Conservation (phyloP, 2,888 invertebrate genomes). For the Nebria salina region DNA sequence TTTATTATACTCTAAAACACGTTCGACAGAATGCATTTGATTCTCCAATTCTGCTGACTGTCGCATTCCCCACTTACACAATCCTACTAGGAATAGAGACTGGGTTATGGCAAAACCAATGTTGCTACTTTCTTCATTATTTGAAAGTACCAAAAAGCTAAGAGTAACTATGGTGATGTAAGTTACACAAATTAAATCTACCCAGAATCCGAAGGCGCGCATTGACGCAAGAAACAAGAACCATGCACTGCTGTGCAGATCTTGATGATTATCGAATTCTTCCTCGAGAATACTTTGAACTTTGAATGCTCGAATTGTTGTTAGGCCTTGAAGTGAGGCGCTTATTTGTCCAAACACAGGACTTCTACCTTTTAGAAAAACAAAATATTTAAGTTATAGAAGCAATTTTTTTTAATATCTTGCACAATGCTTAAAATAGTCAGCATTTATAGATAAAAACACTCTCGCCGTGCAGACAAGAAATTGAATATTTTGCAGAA, state of each 20-base stretch:
- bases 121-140: constrained; percentile 57
- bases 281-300: constrained; percentile 70
- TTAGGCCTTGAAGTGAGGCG: constrained; percentile 78
- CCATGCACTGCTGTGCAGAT: constrained; percentile 79
- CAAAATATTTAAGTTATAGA: background rate
- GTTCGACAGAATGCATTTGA: constrained; percentile 91
- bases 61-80: constrained; percentile 88
- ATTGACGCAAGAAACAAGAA: constrained; percentile 72
- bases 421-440: too few species aligned
- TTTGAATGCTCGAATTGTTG: constrained; percentile 78
- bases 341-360: constrained; percentile 82
- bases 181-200: constrained; percentile 73
- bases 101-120: constrained; percentile 61
- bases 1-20: constrained; percentile 65
- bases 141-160: constrained; percentile 68
- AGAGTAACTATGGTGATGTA: constrained; percentile 74
- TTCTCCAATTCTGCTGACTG: constrained; percentile 67
- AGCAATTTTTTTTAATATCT: background rate
- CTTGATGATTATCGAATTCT: constrained; percentile 72
- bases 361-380: constrained; percentile 71
- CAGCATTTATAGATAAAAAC: too few species aligned
- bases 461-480: too few species aligned
- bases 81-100: constrained; percentile 60
- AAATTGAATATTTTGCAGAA: too few species aligned
- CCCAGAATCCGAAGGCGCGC: constrained; percentile 76